Percentiles rank a stretch among this genome's conserved stretches.
Evolutionary conservation across 2,888 invertebrate genomes (phyloP).

Genomic region (Blastobasis adustella): DNA sequence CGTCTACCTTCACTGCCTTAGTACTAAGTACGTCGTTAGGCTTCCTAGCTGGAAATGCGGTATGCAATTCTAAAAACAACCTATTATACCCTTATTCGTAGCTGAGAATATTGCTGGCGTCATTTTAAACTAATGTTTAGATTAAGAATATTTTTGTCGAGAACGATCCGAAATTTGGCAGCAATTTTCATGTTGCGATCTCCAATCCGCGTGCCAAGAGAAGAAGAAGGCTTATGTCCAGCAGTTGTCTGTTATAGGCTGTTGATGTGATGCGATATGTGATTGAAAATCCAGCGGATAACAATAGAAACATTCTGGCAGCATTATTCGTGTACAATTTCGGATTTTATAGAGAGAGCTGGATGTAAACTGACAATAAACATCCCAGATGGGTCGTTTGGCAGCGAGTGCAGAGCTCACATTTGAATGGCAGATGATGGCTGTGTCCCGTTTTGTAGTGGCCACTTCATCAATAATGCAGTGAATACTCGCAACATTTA

Average conservation of each 20-base stretch:
- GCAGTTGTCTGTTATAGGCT: neutral
- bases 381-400: neutral
- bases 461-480: constrained; percentile 39
- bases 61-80: neutral
- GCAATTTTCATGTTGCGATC: too few relatives aligned
- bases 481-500: constrained; percentile 27
- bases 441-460: constrained; percentile 15
- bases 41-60: neutral
- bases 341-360: neutral
- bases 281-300: neutral
- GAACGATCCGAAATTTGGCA: too few relatives aligned
- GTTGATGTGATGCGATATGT: neutral
- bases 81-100: neutral
- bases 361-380: neutral
- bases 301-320: neutral
- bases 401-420: constrained; percentile 1
- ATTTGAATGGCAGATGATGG: constrained; percentile 4
- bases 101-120: neutral
- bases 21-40: neutral
- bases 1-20: neutral
- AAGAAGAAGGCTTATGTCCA: neutral
- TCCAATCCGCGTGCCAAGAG: neutral
- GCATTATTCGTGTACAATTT: neutral
- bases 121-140: neutral
- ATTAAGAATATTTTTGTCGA: too few relatives aligned